These are phyloP conservation scores for Phalacrocorax pelagicus DNA, from an alignment of 2,113 vertebrate genomes.

Conservation along the genomic window DNA sequence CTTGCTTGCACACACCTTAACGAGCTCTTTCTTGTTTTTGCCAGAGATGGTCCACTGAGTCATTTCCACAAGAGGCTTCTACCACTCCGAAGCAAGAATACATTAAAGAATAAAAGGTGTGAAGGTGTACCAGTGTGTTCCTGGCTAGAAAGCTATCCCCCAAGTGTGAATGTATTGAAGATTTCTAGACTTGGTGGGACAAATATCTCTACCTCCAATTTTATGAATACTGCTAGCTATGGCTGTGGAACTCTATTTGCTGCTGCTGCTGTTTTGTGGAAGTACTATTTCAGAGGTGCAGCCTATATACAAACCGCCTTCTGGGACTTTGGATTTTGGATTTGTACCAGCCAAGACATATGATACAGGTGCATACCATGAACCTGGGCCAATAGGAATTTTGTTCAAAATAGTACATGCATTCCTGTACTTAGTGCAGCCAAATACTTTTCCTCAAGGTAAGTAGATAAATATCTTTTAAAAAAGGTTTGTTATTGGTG, in stretches of 20 bases:
- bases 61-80: background rate
- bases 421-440: slow-evolving; percentile 88
- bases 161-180: slow-evolving; percentile 31
- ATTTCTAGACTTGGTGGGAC: background rate
- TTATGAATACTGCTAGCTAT: slow-evolving; percentile 64
- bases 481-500: background rate
- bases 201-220: slow-evolving; percentile 53
- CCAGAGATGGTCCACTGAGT: slow-evolving; percentile 60
- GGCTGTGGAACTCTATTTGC: slow-evolving; percentile 70
- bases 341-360: slow-evolving; percentile 84
- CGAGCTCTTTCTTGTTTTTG: slow-evolving; percentile 45
- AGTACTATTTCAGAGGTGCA: slow-evolving; percentile 70
- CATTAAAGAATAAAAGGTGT: background rate
- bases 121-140: background rate
- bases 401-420: slow-evolving; percentile 85
- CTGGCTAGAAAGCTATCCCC: slow-evolving; percentile 20
- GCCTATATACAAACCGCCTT: slow-evolving; percentile 45
- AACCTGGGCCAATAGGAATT: slow-evolving; percentile 84
- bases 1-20: background rate
- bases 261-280: slow-evolving; percentile 75
- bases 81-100: background rate
- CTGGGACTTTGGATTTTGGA: slow-evolving; percentile 83
- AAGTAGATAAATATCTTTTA: slow-evolving; percentile 43
- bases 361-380: slow-evolving; percentile 83
- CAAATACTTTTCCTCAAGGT: slow-evolving; percentile 90